A percentile compares a stretch with the other conserved stretches of the same genome.
Conservation (phyloP, 2,888 invertebrate species). For the Caenorhabditis zanzibari region DNA sequence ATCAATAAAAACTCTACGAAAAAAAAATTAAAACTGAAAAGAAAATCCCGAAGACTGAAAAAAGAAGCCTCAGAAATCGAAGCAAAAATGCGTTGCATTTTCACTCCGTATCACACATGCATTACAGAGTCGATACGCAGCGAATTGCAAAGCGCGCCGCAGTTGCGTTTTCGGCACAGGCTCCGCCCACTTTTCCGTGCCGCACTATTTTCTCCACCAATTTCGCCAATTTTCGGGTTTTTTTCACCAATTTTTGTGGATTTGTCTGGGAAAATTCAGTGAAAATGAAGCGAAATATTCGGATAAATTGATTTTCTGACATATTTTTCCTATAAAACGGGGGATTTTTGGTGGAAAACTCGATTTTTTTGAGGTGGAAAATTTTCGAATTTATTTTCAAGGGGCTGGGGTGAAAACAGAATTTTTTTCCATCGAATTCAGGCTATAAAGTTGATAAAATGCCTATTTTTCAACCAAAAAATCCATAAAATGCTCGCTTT, state of each 20-base stretch:
- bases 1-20: neutral
- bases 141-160: slow-evolving; percentile 42
- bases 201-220: slow-evolving; percentile 5
- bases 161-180: slow-evolving; percentile 3
- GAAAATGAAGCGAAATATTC: neutral
- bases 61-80: slow-evolving; percentile 4
- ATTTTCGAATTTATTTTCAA: too few species aligned
- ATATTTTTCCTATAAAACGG: too few species aligned
- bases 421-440: too few species aligned
- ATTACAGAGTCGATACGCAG: slow-evolving; percentile 61
- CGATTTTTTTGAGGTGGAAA: too few species aligned
- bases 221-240: slow-evolving; percentile 26
- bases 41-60: slow-evolving; percentile 1
- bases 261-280: slow-evolving; percentile 2
- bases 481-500: too few species aligned
- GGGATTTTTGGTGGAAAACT: too few species aligned
- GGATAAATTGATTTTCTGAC: too few species aligned
- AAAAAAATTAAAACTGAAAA: slow-evolving; percentile 18
- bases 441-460: too few species aligned
- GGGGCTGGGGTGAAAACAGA: too few species aligned
- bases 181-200: slow-evolving; percentile 37
- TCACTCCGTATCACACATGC: slow-evolving; percentile 61
- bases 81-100: neutral
- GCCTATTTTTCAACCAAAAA: too few species aligned
- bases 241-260: slow-evolving; percentile 22